Evolutionary conservation across 2,888 invertebrate species (phyloP).

Genomic region (Ypsolopha sequella): DNA sequence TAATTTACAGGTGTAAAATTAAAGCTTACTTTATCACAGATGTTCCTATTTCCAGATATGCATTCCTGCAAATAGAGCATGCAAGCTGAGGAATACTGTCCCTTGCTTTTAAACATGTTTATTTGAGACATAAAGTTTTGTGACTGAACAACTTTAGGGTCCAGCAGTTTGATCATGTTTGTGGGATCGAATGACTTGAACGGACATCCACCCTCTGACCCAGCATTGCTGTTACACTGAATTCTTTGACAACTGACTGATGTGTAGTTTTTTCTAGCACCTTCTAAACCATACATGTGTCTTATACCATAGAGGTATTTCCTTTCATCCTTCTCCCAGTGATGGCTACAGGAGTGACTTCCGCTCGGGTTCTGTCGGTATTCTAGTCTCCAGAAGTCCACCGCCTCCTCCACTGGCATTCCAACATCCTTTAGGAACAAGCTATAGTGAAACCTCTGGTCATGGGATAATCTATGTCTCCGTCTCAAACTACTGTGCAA

Average conservation of each 20-base stretch:
- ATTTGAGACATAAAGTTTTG: slow-evolving; percentile 28
- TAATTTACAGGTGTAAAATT: slow-evolving; percentile 55
- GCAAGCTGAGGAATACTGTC: slow-evolving; percentile 38
- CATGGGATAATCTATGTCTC: slow-evolving; percentile 75
- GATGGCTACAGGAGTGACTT: slow-evolving; percentile 68
- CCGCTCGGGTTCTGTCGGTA: slow-evolving; percentile 65
- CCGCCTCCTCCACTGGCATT: slow-evolving; percentile 73
- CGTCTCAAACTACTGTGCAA: slow-evolving; percentile 63
- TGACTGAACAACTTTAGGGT: slow-evolving; percentile 17
- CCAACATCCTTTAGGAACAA: slow-evolving; percentile 80
- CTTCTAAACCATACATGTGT: slow-evolving; percentile 81
- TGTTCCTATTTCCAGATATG: slow-evolving; percentile 9
- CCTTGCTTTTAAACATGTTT: slow-evolving; percentile 28
- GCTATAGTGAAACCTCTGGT: slow-evolving; percentile 74
- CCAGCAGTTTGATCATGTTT: slow-evolving; percentile 42
- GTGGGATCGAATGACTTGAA: slow-evolving; percentile 69
- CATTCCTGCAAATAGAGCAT: slow-evolving; percentile 23
- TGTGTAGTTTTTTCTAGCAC: slow-evolving; percentile 71
- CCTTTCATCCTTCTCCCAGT: slow-evolving; percentile 73
- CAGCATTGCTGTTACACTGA: slow-evolving; percentile 62
- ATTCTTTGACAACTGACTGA: slow-evolving; percentile 72
- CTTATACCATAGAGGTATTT: slow-evolving; percentile 77
- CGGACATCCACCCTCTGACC: slow-evolving; percentile 74
- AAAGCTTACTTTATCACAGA: slow-evolving; percentile 36
- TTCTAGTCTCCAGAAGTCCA: slow-evolving; percentile 75